Conservation (phyloP, 2,797 vertebrate species). For the Coregonus sp. region DNA sequence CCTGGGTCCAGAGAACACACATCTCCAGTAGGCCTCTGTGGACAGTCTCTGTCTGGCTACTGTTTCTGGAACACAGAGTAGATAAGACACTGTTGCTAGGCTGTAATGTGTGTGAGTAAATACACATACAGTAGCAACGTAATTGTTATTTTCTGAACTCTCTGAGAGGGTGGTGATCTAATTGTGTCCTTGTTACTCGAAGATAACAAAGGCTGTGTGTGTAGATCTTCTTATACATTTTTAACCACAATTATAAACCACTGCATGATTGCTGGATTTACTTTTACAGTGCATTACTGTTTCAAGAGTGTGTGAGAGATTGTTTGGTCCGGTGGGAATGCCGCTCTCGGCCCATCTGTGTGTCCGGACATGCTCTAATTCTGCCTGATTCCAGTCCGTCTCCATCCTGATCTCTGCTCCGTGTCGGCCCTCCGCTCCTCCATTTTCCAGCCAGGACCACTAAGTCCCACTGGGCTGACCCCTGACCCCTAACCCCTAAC, state of each 20-base stretch:
- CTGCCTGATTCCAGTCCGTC: constrained; percentile 45
- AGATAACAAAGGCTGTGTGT: background rate
- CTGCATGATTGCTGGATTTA: background rate
- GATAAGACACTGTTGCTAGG: constrained; percentile 34
- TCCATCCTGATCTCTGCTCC: constrained; percentile 30
- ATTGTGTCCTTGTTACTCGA: background rate
- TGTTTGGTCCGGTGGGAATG: background rate
- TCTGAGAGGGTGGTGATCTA: background rate
- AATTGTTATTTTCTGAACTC: background rate
- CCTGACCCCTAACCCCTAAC: too few species aligned
- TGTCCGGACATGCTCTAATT: constrained; percentile 54
- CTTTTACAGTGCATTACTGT: background rate
- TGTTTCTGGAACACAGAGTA: constrained; percentile 34
- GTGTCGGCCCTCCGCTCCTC: constrained; percentile 22
- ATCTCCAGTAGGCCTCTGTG: background rate
- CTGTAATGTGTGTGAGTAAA: constrained; percentile 22
- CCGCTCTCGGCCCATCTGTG: constrained; percentile 46
- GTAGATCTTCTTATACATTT: background rate
- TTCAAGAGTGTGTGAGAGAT: background rate
- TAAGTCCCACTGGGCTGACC: background rate
- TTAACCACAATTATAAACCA: background rate
- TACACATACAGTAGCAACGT: constrained; percentile 12
- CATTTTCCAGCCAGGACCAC: constrained; percentile 25
- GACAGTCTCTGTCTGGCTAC: constrained; percentile 45
- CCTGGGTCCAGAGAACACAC: background rate